Evolutionary conservation across 1,140 invertebrate species (phyloP), one percentile per base, ranked within the genome.

Genomic region (Drosophila navojoa): DNA sequence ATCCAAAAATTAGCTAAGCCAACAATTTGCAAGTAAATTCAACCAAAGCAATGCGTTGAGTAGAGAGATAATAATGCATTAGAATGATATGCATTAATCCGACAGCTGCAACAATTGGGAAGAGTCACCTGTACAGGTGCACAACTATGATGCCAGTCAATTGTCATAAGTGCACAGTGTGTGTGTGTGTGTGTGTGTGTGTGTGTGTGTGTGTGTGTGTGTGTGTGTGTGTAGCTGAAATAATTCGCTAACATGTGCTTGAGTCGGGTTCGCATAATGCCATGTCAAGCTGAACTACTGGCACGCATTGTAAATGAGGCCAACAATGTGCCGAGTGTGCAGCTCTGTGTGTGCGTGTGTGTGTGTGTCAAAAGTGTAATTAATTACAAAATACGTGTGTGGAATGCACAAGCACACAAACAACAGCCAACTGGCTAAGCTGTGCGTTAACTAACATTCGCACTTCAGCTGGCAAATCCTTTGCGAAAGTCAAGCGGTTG

Each of bases 371-470:
- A 72, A 79, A 87, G 66, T 84, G 80, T 84, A 89, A 89, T 89
- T 89, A 89, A 89, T 89, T 89, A 75, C 84, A 77, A 76, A 84
- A 73, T 77, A 89, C 79, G 64, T 89, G 77, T 80, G 72, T 80
- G 77, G 76, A 71, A 87, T 82, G 71, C 52, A 58, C 50, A 38
- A 42, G 58, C 38, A 38, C 29, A 35, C 50, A 69, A 45, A 40
- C 27, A 58, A 35, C 66, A 32, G 63, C 29, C 44, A 50, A 62
- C 55, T 57, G 61, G 62, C 67, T 87, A 87, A 86, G 73, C 81
- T 81, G 57, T 47, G 59, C 58, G 38, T 52, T 40, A 63, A 75
- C 54, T 71, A 64, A 59, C 60, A 79, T 87, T 86, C 72, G 66
- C 84, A 79, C 81, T 80, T 80, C 81, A 77, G 72, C 55, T 16